Conservation (phyloP, 2,797 vertebrate species). For the Fringilla coelebs region DNA sequence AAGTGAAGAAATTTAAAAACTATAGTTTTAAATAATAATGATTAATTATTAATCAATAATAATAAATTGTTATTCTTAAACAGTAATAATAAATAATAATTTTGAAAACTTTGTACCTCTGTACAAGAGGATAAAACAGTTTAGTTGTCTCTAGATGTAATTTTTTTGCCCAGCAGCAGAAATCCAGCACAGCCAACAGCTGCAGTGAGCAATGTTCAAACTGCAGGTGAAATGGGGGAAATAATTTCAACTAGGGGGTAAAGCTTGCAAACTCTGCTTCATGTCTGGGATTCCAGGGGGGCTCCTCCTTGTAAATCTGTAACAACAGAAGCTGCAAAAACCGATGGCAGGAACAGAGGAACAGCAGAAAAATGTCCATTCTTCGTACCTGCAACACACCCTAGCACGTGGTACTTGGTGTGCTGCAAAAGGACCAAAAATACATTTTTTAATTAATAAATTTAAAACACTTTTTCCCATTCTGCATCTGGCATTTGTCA, state of each 20-base stretch:
- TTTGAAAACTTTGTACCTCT: background rate
- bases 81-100: background rate
- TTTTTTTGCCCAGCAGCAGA: background rate
- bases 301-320: background rate
- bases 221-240: background rate
- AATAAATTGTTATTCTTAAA: background rate
- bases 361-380: accelerated
- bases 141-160: accelerated
- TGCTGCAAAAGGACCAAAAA: background rate
- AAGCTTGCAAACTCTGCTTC: background rate
- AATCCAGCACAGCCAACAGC: background rate
- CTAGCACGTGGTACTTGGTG: accelerated
- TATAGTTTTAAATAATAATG: background rate
- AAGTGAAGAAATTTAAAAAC: background rate
- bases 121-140: accelerated
- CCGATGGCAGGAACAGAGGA: background rate
- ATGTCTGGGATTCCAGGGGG: background rate
- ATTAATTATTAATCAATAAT: background rate
- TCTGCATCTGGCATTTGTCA: background rate
- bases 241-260: accelerated
- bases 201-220: background rate
- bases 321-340: background rate
- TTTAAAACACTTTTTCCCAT: background rate
- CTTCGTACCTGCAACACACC: accelerated
- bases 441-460: accelerated